phyloP scores from a whole-genome alignment of 1,140 invertebrate species.

The Ostrea denselamellosa region DNA sequence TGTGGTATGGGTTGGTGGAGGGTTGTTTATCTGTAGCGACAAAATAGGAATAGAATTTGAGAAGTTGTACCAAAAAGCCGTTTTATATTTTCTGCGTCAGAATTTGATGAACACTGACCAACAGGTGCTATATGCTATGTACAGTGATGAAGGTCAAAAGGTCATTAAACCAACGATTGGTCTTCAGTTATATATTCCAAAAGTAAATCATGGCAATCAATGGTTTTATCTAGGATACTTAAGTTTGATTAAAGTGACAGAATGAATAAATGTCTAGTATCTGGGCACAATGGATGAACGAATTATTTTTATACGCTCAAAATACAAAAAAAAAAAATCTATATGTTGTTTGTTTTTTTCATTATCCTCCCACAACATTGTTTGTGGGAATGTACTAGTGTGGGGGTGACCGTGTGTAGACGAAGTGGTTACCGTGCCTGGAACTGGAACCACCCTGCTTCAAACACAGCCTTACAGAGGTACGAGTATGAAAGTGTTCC shows the following conservation, averaged over 20 bases:
- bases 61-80: slow-evolving; percentile 60
- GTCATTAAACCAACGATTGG: slow-evolving; percentile 60
- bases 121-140: slow-evolving; percentile 69
- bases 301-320: too few species aligned
- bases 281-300: too few species aligned
- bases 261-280: too few species aligned
- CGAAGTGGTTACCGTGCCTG: too few species aligned
- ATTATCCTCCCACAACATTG: too few species aligned
- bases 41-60: slow-evolving; percentile 59
- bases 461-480: too few species aligned
- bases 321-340: too few species aligned
- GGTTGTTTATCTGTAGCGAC: slow-evolving; percentile 54
- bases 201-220: slow-evolving; percentile 41
- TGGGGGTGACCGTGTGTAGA: too few species aligned
- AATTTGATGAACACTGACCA: slow-evolving; percentile 70
- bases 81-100: slow-evolving; percentile 61
- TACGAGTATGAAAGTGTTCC: too few species aligned
- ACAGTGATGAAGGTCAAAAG: slow-evolving; percentile 54
- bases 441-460: too few species aligned
- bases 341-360: too few species aligned
- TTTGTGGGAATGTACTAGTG: too few species aligned
- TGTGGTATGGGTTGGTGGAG: slow-evolving; percentile 61
- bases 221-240: slow-evolving; percentile 71
- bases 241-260: background rate
- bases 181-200: slow-evolving; percentile 64